Evolutionary conservation across 2,888 invertebrate genomes (phyloP), one percentile per base, ranked within the genome.

Genomic region (Cremastinae sp.): DNA sequence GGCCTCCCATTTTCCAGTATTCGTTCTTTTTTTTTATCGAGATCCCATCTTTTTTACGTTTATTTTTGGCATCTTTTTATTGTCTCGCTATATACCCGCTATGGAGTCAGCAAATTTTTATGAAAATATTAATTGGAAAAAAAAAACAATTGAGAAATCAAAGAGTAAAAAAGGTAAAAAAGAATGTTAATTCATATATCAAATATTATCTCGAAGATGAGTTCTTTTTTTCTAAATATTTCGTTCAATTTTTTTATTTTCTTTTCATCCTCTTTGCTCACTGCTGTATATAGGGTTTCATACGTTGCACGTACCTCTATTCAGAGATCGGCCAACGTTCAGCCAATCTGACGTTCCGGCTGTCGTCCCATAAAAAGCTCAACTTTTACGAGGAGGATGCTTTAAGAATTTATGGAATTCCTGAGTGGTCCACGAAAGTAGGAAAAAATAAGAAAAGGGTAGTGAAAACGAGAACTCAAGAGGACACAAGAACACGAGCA

Each of bases 331-430:
- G 20, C 4, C n/a, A 14, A 12, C 9, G n/a, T 4, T 51, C 36
- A 58, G 34, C 14, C 22, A 45, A 22, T 58, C 58, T 47, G 36
- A 34, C 28, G 43, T 36, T 49, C 49, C 36, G 41, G 34, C 16
- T 47, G 18, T 65, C 43, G 47, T 14, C 49, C 41, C 76, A 53
- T 38, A 79, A 81, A 81, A 82, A 80, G 79, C 80, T 79, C 66
- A 75, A 75, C 79, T 79, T 83, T 84, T 80, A 82, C 75, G 81
- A 81, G 28, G 5, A 28, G 14, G 80, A 66, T 73, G 73, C 78
- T 82, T 83, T 78, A 84, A 84, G 81, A 80, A 86, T 86, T 86
- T 84, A 86, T 86, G 82, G 84, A 86, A 86, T 86, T 86, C 83
- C 79, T 83, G 81, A 86, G 82, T 74, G 77, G 78, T 80, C 80